Evolutionary conservation across 2,797 vertebrate species (phyloP).

Genomic region (Neosilurus hyrtlii): DNA sequence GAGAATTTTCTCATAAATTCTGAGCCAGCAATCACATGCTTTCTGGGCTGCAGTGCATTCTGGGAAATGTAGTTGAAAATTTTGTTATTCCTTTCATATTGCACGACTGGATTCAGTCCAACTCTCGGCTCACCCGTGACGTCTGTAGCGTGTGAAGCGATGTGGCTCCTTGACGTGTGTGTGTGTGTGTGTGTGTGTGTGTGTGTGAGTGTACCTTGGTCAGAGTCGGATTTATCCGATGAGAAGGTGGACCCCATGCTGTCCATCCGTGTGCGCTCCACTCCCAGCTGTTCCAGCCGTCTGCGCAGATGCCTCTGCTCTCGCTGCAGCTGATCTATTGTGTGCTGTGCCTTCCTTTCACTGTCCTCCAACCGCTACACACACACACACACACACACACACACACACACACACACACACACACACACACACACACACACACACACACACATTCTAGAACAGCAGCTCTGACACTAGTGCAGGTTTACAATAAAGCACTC

Average conservation of each 20-base stretch:
- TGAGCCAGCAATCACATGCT: too few relatives aligned
- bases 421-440: conserved; percentile 19
- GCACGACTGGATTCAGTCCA: too few relatives aligned
- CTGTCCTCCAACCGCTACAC: conserved; percentile 88
- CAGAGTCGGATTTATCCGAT: conserved; percentile 87
- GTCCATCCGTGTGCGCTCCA: conserved; percentile 87
- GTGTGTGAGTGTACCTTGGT: conserved; percentile 78
- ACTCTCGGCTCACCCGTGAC: too few relatives aligned
- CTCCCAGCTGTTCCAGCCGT: conserved; percentile 89
- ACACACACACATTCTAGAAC: background rate
- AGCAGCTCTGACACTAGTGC: background rate
- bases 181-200: conserved; percentile 4
- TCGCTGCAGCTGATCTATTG: conserved; percentile 89
- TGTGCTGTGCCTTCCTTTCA: conserved; percentile 84
- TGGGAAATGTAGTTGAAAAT: too few relatives aligned
- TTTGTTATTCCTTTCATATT: too few relatives aligned
- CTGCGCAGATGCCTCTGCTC: conserved; percentile 90
- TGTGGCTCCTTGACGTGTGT: background rate
- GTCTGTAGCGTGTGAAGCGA: too few relatives aligned
- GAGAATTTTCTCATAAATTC: too few relatives aligned
- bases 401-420: conserved; percentile 23
- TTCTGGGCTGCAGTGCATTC: too few relatives aligned
- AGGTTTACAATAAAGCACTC: background rate
- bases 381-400: conserved; percentile 28
- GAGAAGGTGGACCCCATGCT: conserved; percentile 83